These are phyloP conservation scores for Pristis pectinata DNA, from an alignment of 2,797 vertebrate genomes.

Conservation along the genomic window DNA sequence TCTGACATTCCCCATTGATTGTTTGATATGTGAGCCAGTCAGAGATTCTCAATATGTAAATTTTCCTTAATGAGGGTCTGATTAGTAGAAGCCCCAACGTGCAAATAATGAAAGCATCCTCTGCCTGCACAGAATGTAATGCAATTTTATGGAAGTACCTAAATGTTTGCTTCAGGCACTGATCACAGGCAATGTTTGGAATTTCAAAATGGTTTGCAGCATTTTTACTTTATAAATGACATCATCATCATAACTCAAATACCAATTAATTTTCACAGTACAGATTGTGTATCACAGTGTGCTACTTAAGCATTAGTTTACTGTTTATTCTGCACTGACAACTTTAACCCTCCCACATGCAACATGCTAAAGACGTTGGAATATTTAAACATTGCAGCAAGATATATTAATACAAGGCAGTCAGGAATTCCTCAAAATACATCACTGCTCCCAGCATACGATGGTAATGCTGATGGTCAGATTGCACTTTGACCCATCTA, in stretches of 20 bases:
- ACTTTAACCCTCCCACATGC: not conserved
- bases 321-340: not conserved
- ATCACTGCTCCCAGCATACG: too few relatives aligned
- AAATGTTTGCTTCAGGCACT: not conserved
- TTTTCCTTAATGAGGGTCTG: conserved; percentile 28
- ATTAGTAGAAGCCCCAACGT: conserved; percentile 19
- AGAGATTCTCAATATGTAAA: conserved; percentile 1
- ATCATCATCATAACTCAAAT: conserved; percentile 20
- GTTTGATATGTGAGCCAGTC: not conserved
- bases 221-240: not conserved
- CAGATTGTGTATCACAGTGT: conserved; percentile 3
- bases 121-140: conserved; percentile 13
- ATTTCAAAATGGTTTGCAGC: conserved; percentile 19
- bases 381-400: not conserved
- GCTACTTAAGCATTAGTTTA: conserved; percentile 20
- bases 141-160: not conserved
- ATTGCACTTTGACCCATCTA: not conserved
- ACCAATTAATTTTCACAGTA: conserved; percentile 27
- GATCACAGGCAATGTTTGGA: not conserved
- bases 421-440: not conserved
- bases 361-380: not conserved
- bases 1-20: conserved; percentile 25
- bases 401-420: not conserved
- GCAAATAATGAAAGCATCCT: conserved; percentile 23
- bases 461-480: not conserved